A percentile compares a stretch with the other conserved stretches of the same genome.
Evolutionary conservation across 2,888 invertebrate genomes (phyloP).

Genomic region (Chloromyia formosa): DNA sequence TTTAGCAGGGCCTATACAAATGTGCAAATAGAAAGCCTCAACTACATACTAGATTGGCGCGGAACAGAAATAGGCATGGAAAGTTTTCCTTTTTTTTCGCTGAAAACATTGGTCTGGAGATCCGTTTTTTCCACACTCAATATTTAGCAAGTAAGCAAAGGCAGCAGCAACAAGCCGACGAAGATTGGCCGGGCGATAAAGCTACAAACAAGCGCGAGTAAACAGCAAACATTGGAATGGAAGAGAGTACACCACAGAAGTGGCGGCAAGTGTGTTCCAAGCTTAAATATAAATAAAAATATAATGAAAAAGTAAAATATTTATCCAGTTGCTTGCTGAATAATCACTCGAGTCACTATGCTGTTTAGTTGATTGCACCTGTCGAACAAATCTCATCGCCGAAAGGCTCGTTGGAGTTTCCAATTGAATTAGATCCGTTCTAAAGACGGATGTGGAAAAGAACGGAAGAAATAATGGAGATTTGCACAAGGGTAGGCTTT

Average conservation of each 20-base stretch:
- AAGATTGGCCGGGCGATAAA: constrained; percentile 21
- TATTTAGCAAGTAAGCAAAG: too few relatives aligned
- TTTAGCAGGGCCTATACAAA: neutral
- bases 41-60: neutral
- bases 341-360: constrained; percentile 34
- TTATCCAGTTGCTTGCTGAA: constrained; percentile 45
- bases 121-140: neutral
- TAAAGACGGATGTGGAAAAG: neutral
- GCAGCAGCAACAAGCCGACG: neutral
- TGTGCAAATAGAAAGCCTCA: constrained; percentile 9
- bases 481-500: neutral
- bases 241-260: constrained; percentile 30
- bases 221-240: constrained; percentile 36
- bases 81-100: too few relatives aligned
- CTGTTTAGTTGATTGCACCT: constrained; percentile 41
- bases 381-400: constrained; percentile 15
- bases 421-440: constrained; percentile 2
- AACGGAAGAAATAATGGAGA: neutral
- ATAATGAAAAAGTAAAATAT: constrained; percentile 47
- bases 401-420: neutral
- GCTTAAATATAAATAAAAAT: constrained; percentile 43
- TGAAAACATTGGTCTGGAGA: neutral
- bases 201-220: constrained; percentile 38
- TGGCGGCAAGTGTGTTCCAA: constrained; percentile 25
- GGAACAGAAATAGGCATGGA: constrained; percentile 17